Evolutionary conservation across 2,113 vertebrate genomes (phyloP), one percentile per base, ranked within the genome.

Genomic region (Sander vitreus): DNA sequence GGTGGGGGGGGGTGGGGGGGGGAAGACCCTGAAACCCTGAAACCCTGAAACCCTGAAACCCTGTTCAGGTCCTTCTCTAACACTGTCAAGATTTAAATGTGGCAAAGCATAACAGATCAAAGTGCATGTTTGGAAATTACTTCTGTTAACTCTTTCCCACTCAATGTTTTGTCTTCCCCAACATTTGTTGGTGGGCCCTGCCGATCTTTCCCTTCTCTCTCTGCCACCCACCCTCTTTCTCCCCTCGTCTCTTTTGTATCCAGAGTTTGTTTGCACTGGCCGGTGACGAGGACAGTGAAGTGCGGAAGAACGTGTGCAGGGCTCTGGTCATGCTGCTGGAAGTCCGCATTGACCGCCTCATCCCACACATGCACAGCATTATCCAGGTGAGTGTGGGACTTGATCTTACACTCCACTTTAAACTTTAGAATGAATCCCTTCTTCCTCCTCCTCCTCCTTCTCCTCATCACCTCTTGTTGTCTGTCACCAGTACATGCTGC

Each of bases 351-450:
- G 98, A 99, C 81, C 95, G 97, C 21, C 96, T 99, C 43, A 97
- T 99, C 59, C 98, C 98, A 0, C 98, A 99, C 93, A 98, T 98
- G 97, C 97, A 99, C 93, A 99, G 98, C 91, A 99, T 99, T 89
- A 97, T 98, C 84, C 97, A 99, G 97, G 97, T 98, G 72, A 77
- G 91, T 14, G 1, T 14, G n/a, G 60, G 23, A 53, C 18, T 30
- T 6, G 21, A n/a, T 21, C 21, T 43, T 2, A 45, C 19, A 51
- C 16, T 23, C 33, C 0, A 45, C 9, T 9, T 51, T 11, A 21
- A 51, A 25, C 14, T n/a, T n/a, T n/a, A 19, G 3, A n/a, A 5
- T 11, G 1, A 43, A 0, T 39, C 2, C 1, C 14, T 33, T 74
- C 58, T 23, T 48, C 27, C 27, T 27, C 55, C 36, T 30, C 53